Evolutionary conservation across 2,888 invertebrate species (phyloP).

Genomic region (Polia nebulosa): DNA sequence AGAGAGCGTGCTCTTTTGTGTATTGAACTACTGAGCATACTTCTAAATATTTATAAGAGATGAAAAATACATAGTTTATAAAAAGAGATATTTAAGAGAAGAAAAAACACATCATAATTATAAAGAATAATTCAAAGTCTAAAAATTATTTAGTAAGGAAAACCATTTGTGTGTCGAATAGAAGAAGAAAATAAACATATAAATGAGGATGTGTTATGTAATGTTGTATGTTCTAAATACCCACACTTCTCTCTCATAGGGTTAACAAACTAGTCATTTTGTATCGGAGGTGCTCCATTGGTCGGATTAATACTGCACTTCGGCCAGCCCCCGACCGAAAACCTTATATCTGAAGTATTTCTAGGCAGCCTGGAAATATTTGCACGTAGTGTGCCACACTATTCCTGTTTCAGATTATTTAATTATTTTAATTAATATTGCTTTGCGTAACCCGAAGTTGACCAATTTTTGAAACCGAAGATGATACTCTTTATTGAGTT

Average conservation of each 20-base stretch:
- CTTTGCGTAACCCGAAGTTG: not conserved
- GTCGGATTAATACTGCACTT: not conserved
- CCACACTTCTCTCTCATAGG: too few species aligned
- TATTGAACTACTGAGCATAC: too few species aligned
- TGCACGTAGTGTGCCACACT: not conserved
- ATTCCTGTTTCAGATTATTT: not conserved
- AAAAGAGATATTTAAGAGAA: too few species aligned
- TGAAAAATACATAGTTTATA: too few species aligned
- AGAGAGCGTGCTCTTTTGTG: not conserved
- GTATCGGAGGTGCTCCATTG: not conserved
- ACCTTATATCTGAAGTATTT: not conserved
- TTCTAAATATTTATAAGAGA: too few species aligned
- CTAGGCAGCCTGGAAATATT: not conserved
- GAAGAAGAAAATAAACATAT: not conserved
- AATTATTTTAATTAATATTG: too few species aligned
- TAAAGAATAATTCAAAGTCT: not conserved
- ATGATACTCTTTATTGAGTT: not conserved
- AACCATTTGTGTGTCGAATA: not conserved
- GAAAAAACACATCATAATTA: not conserved
- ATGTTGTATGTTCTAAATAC: not conserved
- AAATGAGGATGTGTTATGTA: not conserved
- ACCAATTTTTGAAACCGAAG: not conserved
- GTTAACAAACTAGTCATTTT: not conserved
- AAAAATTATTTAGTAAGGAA: not conserved
- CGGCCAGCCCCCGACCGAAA: not conserved